phyloP scores from a whole-genome alignment of 2,888 invertebrate genomes.

The Drosophila vallismaia region DNA sequence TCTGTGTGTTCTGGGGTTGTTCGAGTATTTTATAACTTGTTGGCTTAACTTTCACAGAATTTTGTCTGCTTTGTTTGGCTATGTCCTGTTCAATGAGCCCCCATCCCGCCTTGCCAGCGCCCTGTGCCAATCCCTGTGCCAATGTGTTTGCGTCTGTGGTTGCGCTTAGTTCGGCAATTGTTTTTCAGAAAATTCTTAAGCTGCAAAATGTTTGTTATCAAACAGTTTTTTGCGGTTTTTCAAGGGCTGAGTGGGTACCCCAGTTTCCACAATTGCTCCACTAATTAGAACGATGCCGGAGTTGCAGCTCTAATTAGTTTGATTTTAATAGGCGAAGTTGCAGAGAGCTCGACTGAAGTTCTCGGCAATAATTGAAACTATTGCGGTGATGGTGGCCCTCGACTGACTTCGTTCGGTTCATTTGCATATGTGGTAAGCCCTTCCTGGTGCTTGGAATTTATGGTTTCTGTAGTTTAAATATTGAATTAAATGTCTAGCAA shows the following conservation, averaged over 20 bases:
- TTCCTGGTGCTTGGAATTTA: conserved; percentile 25
- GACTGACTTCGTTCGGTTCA: conserved; percentile 12
- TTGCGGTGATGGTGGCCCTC: conserved; percentile 2
- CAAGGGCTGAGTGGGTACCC: background rate
- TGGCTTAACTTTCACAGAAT: conserved; percentile 58
- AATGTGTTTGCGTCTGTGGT: conserved; percentile 46
- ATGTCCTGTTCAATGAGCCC: conserved; percentile 7
- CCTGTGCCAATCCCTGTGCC: conserved; percentile 12
- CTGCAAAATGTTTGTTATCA: conserved; percentile 47
- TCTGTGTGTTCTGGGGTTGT: conserved; percentile 34
- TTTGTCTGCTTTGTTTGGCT: conserved; percentile 49
- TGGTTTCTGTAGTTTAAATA: conserved; percentile 18
- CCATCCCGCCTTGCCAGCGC: background rate
- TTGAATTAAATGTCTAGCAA: conserved; percentile 28
- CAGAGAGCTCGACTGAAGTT: conserved; percentile 10
- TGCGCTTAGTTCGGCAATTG: conserved; percentile 55
- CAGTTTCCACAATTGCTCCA: conserved; percentile 3
- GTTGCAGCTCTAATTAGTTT: conserved; percentile 35
- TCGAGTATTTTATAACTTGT: conserved; percentile 63
- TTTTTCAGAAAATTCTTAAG: conserved; percentile 52
- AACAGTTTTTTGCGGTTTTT: conserved; percentile 39
- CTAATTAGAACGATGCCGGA: conserved; percentile 31
- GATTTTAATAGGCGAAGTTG: conserved; percentile 39
- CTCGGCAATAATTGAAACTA: conserved; percentile 36
- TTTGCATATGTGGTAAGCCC: conserved; percentile 25